Conservation (phyloP, 1,140 invertebrate genomes). For the Drepana arcuata region DNA sequence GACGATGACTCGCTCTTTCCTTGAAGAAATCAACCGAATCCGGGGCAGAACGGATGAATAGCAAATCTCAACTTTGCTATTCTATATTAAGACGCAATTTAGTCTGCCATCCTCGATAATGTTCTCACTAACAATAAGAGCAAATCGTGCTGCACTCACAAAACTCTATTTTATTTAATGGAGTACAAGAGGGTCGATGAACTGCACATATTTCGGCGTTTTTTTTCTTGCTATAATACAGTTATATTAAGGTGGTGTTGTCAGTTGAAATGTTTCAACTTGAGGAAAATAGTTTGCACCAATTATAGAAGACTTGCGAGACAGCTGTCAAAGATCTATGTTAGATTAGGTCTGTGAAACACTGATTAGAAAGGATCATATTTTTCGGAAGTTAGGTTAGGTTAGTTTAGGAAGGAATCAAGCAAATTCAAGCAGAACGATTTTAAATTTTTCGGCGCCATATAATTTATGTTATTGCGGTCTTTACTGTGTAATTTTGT, state of each 20-base stretch:
- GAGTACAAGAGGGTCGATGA: constrained; percentile 32
- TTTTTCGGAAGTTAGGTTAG: no score
- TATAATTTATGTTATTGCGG: no score
- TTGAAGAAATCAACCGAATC: constrained; percentile 41
- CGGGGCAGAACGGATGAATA: constrained; percentile 22
- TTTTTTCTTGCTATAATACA: constrained; percentile 25
- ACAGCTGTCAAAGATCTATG: no score
- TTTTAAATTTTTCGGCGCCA: no score
- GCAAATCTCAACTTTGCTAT: constrained; percentile 20
- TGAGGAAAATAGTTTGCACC: no score
- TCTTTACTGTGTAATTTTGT: no score
- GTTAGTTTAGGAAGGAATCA: no score
- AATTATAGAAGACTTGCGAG: no score
- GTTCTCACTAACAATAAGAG: constrained; percentile 29
- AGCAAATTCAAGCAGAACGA: no score
- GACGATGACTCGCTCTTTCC: constrained; percentile 23
- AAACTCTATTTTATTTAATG: constrained; percentile 43
- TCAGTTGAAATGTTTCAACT: no score
- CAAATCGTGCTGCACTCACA: constrained; percentile 27
- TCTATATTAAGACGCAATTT: constrained; percentile 15
- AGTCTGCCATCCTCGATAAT: constrained; percentile 4
- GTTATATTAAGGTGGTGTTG: constrained; percentile 14
- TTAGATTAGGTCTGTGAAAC: no score
- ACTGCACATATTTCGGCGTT: constrained; percentile 19
- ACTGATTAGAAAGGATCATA: no score